Base-by-base conservation (phyloP, 2,888 invertebrate species). In the Frankliniella fusca region DNA sequence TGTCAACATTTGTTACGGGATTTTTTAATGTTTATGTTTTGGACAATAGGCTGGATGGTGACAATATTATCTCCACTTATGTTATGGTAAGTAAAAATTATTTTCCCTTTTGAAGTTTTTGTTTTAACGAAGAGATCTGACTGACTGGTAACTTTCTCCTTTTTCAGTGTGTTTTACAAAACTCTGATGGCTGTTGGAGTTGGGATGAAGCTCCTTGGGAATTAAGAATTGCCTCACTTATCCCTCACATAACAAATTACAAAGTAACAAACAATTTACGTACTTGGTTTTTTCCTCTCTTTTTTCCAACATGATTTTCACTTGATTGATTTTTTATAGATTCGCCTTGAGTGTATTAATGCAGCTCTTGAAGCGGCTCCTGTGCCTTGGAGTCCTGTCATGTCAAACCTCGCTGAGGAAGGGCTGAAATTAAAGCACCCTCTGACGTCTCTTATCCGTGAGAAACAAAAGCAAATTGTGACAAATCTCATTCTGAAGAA, bases 401-500 rank as follows among this genome's bases (percentile, higher is more conserved):
- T 89, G 48, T 38, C 83, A 11, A 84, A 84, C 48, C 84, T 89
- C 15, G 87, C 87, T 80, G 87, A 88, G 83, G 84, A 83, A 28
- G 86, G 86, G 81, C 85, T 85, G 28, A 85, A 84, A 38, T 84
- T 87, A 18, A 86, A 88, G 61, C 89, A 89, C 85, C 86, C 86
- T 18, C 84, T 88, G 61, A 87, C 88, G 10, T 83, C 85, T 28
- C 85, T 87, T 83, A 88, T 90, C 80, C 86, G 85, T 84, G 85
- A 86, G 28, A 87, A 88, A 83, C 85, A 87, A 70, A 87, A 87
- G 81, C 86, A 87, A 54, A 88, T 90, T 83, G 86, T 88, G 0
- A 87, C 87, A 80, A 88, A 89, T 84, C 85, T 89, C 27, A 87
- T 90, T 80, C 85, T 90, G 76, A 89, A 88, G 81, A 90, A 89